These are phyloP conservation scores for Lucifuga dentata DNA, from an alignment of 2,113 vertebrate species.

Conservation along the genomic window DNA sequence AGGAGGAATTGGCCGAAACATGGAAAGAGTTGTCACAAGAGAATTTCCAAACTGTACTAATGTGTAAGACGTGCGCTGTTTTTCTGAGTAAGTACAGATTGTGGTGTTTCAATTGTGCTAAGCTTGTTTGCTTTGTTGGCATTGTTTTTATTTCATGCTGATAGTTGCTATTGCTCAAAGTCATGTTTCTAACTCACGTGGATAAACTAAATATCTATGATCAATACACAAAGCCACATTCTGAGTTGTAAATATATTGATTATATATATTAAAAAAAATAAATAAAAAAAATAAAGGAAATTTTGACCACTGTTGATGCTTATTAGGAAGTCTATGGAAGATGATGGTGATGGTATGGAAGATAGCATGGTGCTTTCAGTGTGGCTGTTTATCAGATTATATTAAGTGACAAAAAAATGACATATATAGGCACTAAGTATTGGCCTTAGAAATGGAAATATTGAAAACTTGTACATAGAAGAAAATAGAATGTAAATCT, in stretches of 20 bases:
- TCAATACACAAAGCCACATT: slow-evolving; percentile 27
- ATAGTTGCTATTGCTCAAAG: slow-evolving; percentile 52
- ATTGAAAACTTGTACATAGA: slow-evolving; percentile 64
- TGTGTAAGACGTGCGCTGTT: slow-evolving; percentile 84
- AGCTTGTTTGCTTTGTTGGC: slow-evolving; percentile 56
- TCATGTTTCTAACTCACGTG: slow-evolving; percentile 52
- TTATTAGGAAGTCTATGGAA: slow-evolving; percentile 12
- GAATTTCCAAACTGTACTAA: slow-evolving; percentile 98
- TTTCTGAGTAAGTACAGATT: slow-evolving; percentile 68
- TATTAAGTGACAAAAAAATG: slow-evolving; percentile 11
- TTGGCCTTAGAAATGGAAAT: slow-evolving; percentile 38
- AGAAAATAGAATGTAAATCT: slow-evolving; percentile 52
- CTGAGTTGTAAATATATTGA: slow-evolving; percentile 56
- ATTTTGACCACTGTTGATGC: slow-evolving; percentile 37
- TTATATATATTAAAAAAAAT: slow-evolving; percentile 38
- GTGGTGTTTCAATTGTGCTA: slow-evolving; percentile 66
- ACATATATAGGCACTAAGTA: slow-evolving; percentile 19
- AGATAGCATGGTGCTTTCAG: slow-evolving; percentile 58
- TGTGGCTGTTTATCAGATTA: slow-evolving; percentile 42
- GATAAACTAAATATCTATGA: slow-evolving; percentile 54
- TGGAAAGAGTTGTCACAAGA: slow-evolving; percentile 91
- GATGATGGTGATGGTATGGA: slow-evolving; percentile 36
- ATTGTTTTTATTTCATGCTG: slow-evolving; percentile 44
- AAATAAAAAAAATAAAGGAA: too few species aligned
- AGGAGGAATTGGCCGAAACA: slow-evolving; percentile 90